Evolutionary conservation across 2,113 vertebrate species (phyloP), one percentile per base, ranked within the genome.

Genomic region (Beaufortia kweichowensis): DNA sequence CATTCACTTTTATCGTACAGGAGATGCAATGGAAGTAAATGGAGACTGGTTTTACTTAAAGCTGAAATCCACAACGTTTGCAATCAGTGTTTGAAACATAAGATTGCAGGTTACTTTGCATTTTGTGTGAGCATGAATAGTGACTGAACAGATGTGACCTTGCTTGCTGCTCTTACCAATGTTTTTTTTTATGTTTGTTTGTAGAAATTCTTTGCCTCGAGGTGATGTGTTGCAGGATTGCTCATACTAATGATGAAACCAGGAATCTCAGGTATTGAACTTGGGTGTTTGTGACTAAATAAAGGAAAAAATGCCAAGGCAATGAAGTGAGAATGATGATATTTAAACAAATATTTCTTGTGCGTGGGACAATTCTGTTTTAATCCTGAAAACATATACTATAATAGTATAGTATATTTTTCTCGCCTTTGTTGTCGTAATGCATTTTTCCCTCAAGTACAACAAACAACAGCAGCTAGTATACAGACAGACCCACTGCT

Each of bases 91-190:
- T 35, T n/a, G n/a, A n/a, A n/a, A n/a, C n/a, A n/a, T n/a, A n/a
- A n/a, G n/a, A n/a, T n/a, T n/a, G n/a, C n/a, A n/a, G n/a, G n/a
- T n/a, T n/a, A n/a, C 35, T 46, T 46, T 11, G 12, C 43, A 15
- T 46, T 66, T 9, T 46, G 39, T 10, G 17, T 55, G 6, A 39
- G 19, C 14, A 26, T 59, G 28, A 55, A 64, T 23, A 24, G 28
- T 19, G n/a, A 21, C 2, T 67, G 5, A 21, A 31, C 66, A 53
- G 23, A 33, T 70, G 64, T 55, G 77, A 39, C 41, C 69, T 79
- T 79, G n/a, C 55, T 57, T 26, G 6, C 19, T 50, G 65, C 65
- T 28, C 39, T 66, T 66, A n/a, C 26, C 14, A 46, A 14, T 17
- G 5, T 24, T 4, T 6, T 28, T 66, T 48, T 41, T 48, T 5